phyloP scores from a whole-genome alignment of 1,140 invertebrate species.

The Mycetomoellerius zeteki region DNA sequence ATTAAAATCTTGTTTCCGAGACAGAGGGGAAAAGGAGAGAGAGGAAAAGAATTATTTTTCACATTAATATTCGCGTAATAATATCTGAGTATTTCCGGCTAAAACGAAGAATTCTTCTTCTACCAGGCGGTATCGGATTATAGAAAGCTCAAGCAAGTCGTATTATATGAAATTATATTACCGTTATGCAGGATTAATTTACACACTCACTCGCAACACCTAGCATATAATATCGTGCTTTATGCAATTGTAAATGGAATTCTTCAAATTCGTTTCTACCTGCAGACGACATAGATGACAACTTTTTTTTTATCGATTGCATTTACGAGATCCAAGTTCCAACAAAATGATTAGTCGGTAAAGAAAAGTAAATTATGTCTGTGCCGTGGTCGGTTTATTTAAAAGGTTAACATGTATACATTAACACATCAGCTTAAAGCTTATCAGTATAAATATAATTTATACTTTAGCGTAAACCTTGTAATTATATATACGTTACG shows the following conservation, averaged over 20 bases:
- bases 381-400: background rate
- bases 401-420: background rate
- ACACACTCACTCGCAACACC: conserved; percentile 15
- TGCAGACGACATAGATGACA: background rate
- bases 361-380: background rate
- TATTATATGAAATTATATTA: conserved; percentile 72
- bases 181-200: conserved; percentile 65
- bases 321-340: background rate
- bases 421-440: conserved; percentile 2
- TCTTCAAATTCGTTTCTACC: background rate
- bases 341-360: background rate
- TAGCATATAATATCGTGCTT: conserved; percentile 11
- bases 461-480: background rate
- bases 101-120: conserved; percentile 44
- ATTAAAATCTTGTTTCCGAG: conserved; percentile 41
- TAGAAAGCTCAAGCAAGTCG: conserved; percentile 44
- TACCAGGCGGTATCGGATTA: conserved; percentile 57
- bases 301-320: background rate
- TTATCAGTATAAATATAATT: conserved; percentile 9
- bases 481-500: conserved; percentile 7
- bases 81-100: conserved; percentile 37
- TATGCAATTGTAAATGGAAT: background rate
- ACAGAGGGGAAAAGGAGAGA: no score
- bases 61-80: conserved; percentile 39
- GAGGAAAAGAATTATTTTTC: conserved; percentile 23